A percentile compares a stretch with the other conserved stretches of the same genome.
phyloP scores from a whole-genome alignment of 2,888 invertebrate species.

The Bedellia somnulentella region DNA sequence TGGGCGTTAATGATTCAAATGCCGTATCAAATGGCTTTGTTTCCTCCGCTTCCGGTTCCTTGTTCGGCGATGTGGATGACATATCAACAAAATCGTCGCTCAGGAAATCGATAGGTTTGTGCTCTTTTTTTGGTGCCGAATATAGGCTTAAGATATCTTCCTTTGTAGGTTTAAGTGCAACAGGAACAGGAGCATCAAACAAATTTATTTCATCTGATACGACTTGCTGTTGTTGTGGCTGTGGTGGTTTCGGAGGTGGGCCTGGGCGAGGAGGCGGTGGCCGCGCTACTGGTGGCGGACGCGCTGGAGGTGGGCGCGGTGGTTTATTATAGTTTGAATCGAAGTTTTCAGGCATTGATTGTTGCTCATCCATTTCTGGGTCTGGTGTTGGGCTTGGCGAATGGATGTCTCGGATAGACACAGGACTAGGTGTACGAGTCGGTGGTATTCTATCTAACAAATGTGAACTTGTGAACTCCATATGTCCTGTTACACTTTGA shows the following conservation, averaged over 20 bases:
- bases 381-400: conserved; percentile 85
- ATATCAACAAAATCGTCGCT: conserved; percentile 65
- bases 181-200: conserved; percentile 60
- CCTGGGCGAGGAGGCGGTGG: conserved; percentile 25
- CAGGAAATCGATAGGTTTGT: conserved; percentile 56
- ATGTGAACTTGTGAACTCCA: conserved; percentile 86
- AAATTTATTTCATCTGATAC: conserved; percentile 49
- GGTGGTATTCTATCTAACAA: conserved; percentile 80
- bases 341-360: conserved; percentile 21
- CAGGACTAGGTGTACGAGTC: conserved; percentile 85
- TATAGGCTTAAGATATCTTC: conserved; percentile 65
- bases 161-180: conserved; percentile 50
- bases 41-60: no score
- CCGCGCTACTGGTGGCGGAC: conserved; percentile 29
- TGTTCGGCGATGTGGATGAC: no score
- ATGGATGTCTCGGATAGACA: conserved; percentile 78
- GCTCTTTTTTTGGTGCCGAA: conserved; percentile 38
- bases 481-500: conserved; percentile 82
- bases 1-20: no score
- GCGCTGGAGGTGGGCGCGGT: conserved; percentile 24
- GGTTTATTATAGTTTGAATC: conserved; percentile 47
- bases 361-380: conserved; percentile 61
- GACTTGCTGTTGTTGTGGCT: conserved; percentile 24
- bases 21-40: no score
- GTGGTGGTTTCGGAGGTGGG: conserved; percentile 35